Evolutionary conservation across 2,797 vertebrate species (phyloP).

Genomic region (Carduelis carduelis): DNA sequence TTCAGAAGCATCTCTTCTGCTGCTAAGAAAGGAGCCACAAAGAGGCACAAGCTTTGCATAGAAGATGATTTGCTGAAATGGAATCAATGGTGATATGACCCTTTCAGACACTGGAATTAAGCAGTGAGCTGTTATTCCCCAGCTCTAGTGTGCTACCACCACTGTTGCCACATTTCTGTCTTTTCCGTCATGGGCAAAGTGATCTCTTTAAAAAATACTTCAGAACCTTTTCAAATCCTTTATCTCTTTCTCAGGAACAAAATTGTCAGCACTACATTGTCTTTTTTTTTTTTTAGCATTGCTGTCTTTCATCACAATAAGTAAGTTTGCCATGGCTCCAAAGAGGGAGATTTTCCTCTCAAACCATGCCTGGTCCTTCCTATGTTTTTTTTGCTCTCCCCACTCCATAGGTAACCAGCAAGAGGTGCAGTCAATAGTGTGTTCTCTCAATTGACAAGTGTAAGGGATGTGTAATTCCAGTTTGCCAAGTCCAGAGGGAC

Average conservation of each 20-base stretch:
- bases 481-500: constrained; percentile 22
- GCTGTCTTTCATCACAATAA: constrained; percentile 20
- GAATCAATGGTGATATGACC: background rate
- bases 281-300: background rate
- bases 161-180: rapidly evolving
- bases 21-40: background rate
- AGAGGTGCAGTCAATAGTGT: constrained; percentile 15
- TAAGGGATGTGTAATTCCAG: constrained; percentile 40
- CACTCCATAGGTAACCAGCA: constrained; percentile 21
- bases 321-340: background rate
- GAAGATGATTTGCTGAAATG: background rate
- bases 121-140: rapidly evolving
- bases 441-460: background rate
- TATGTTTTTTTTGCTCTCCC: constrained; percentile 14
- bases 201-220: background rate
- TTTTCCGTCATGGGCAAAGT: background rate
- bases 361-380: background rate
- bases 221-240: constrained; percentile 6
- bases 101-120: background rate
- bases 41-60: background rate
- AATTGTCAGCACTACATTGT: background rate
- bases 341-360: background rate
- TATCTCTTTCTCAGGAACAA: background rate
- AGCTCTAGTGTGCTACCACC: background rate
- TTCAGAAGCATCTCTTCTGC: background rate